Percentiles rank a stretch among this genome's conserved stretches.
Conservation (phyloP, 2,888 invertebrate genomes). For the Oligia strigilis region DNA sequence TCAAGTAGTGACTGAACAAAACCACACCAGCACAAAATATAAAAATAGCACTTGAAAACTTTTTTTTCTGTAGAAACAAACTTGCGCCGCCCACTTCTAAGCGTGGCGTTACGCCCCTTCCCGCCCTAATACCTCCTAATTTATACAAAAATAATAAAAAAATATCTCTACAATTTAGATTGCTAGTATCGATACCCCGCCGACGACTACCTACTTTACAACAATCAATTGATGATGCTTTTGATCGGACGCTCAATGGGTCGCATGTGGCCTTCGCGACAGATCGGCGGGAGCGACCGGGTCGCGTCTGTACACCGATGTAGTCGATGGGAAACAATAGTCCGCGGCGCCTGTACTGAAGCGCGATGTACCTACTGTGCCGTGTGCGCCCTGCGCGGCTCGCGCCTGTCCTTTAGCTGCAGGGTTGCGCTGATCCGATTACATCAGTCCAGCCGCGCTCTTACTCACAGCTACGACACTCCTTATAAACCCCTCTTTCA, state of each 20-base stretch:
- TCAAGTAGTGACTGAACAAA: neutral
- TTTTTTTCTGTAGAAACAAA: neutral
- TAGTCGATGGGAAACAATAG: constrained; percentile 11
- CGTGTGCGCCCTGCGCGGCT: neutral
- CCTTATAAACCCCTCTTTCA: neutral
- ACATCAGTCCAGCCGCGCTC: constrained; percentile 4
- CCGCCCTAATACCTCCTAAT: constrained; percentile 17
- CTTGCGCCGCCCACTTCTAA: constrained; percentile 25
- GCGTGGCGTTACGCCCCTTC: constrained; percentile 3
- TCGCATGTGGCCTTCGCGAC: neutral
- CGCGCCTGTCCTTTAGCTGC: constrained; percentile 8
- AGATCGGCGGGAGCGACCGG: constrained; percentile 4
- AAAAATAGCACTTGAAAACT: constrained; percentile 11
- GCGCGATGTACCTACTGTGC: neutral
- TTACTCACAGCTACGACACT: neutral
- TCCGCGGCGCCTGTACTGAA: neutral
- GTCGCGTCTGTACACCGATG: neutral
- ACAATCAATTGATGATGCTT: neutral
- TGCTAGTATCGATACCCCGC: neutral
- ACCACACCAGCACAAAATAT: neutral
- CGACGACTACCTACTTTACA: neutral
- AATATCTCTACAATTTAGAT: neutral
- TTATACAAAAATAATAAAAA: neutral
- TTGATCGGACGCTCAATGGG: neutral
- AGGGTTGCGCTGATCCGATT: constrained; percentile 38